Evolutionary conservation across 2,888 invertebrate species (phyloP).

Genomic region (Machimus rusticus): DNA sequence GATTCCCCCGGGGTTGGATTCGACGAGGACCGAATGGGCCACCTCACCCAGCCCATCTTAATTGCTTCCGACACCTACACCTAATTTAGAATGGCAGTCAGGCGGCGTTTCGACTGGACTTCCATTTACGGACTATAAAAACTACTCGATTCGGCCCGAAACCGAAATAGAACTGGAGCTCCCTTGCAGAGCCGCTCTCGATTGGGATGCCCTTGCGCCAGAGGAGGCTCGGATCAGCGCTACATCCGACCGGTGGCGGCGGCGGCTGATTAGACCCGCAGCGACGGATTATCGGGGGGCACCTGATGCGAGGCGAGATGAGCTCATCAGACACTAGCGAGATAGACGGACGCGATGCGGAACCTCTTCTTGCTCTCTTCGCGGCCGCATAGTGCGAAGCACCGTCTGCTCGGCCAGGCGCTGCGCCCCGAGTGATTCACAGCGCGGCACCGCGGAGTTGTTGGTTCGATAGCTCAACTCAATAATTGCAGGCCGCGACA

Average conservation of each 20-base stretch:
- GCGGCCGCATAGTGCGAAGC: not conserved
- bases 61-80: not conserved
- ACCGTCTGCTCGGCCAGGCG: not conserved
- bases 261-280: not conserved
- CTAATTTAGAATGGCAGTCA: not conserved
- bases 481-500: not conserved
- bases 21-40: not conserved
- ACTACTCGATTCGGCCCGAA: not conserved
- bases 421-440: not conserved
- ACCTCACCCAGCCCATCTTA: not conserved
- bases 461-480: constrained; percentile 6
- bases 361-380: not conserved
- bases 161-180: not conserved
- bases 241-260: not conserved
- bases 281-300: not conserved
- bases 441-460: not conserved
- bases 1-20: not conserved
- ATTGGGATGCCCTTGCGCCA: not conserved
- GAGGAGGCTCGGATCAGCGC: not conserved
- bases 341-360: not conserved
- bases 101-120: not conserved
- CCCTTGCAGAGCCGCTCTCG: not conserved
- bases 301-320: not conserved
- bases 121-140: not conserved
- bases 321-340: not conserved